phyloP scores from a whole-genome alignment of 2,113 vertebrate species.

The Colistium nudipinnis region DNA sequence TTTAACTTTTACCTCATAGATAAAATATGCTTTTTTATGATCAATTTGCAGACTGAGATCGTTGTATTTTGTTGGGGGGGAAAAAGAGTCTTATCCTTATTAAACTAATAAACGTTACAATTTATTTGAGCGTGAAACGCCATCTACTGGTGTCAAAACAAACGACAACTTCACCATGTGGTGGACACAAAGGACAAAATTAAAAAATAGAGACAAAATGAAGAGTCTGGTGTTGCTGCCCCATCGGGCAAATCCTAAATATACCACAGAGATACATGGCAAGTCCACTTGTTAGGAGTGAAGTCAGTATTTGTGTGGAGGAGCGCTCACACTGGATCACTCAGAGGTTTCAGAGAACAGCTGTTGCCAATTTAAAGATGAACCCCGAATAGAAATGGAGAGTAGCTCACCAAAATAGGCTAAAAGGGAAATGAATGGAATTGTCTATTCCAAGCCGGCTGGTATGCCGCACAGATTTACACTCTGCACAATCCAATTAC shows the following conservation, averaged over 20 bases:
- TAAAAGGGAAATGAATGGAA: constrained; percentile 23
- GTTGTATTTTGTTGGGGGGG: too few relatives aligned
- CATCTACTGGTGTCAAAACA: constrained; percentile 41
- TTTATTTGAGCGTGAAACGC: constrained; percentile 24
- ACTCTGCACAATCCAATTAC: not conserved
- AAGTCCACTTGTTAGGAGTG: not conserved
- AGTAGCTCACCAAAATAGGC: constrained; percentile 45
- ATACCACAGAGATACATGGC: not conserved
- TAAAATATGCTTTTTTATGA: too few relatives aligned
- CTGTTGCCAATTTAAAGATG: constrained; percentile 72
- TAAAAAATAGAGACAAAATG: not conserved
- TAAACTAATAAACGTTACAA: not conserved
- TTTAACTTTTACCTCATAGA: too few relatives aligned
- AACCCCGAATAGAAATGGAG: constrained; percentile 52
- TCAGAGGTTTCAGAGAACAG: constrained; percentile 53
- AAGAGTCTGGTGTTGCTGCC: not conserved
- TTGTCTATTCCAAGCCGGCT: not conserved
- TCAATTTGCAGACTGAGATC: too few relatives aligned
- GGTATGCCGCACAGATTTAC: constrained; percentile 7
- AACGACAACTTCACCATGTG: not conserved
- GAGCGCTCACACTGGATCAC: constrained; percentile 28
- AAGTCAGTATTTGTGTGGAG: constrained; percentile 5
- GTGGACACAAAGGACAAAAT: not conserved
- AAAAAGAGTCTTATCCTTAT: too few relatives aligned
- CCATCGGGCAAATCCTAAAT: not conserved